Conservation (phyloP, 2,888 invertebrate species). For the Oegoconia quadripuncta region DNA sequence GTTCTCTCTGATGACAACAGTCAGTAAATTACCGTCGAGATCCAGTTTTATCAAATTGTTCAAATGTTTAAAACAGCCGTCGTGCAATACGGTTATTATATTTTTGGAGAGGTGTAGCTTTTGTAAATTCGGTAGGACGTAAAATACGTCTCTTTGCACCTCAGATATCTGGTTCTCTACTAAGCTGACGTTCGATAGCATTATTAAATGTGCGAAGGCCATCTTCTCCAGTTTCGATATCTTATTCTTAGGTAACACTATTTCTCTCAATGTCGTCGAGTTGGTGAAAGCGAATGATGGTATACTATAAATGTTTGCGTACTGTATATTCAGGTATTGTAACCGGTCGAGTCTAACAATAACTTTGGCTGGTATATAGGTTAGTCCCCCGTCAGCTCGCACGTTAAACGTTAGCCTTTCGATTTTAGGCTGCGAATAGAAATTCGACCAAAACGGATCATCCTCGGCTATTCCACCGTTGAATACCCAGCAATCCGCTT, state of each 20-base stretch:
- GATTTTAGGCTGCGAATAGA: slow-evolving; percentile 85
- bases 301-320: slow-evolving; percentile 85
- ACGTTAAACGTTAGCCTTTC: slow-evolving; percentile 85
- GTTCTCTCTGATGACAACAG: slow-evolving; percentile 86
- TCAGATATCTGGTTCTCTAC: slow-evolving; percentile 88
- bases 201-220: slow-evolving; percentile 86
- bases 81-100: slow-evolving; percentile 89
- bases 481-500: slow-evolving; percentile 89
- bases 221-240: slow-evolving; percentile 84
- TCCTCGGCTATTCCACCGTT: slow-evolving; percentile 83
- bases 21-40: slow-evolving; percentile 86
- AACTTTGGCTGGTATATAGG: slow-evolving; percentile 85
- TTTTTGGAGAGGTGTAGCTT: slow-evolving; percentile 91
- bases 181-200: slow-evolving; percentile 84
- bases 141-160: slow-evolving; percentile 86
- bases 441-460: slow-evolving; percentile 86
- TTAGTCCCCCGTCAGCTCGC: slow-evolving; percentile 83
- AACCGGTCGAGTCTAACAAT: slow-evolving; percentile 83
- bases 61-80: slow-evolving; percentile 88
- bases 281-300: slow-evolving; percentile 88
- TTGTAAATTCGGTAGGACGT: slow-evolving; percentile 84
- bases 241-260: slow-evolving; percentile 85
- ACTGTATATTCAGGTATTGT: slow-evolving; percentile 83
- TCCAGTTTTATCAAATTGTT: slow-evolving; percentile 88
- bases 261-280: slow-evolving; percentile 82